Evolutionary conservation across 2,888 invertebrate species (phyloP).

Genomic region (Phania funesta): DNA sequence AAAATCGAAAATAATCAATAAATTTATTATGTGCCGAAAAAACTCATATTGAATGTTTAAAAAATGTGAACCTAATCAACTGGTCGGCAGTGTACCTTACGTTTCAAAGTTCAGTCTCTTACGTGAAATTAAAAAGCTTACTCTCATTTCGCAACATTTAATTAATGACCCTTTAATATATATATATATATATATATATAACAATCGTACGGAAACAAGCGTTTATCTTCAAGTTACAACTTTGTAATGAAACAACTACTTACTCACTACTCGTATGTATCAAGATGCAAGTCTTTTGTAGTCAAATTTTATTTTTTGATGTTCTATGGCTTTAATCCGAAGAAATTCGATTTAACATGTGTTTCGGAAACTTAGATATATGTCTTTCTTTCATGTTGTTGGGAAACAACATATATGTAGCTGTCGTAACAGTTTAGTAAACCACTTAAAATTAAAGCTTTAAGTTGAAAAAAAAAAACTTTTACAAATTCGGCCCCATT

Average conservation of each 20-base stretch:
- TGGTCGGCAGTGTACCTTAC: background rate
- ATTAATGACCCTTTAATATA: too few relatives aligned
- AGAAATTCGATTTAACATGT: background rate
- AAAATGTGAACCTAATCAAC: background rate
- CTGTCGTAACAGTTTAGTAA: slow-evolving; percentile 48
- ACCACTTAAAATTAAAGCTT: slow-evolving; percentile 18
- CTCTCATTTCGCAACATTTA: too few relatives aligned
- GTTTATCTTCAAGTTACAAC: too few relatives aligned
- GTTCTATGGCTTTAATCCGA: background rate
- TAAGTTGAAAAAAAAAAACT: too few relatives aligned
- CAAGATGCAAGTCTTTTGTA: background rate
- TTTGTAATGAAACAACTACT: background rate
- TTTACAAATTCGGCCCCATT: too few relatives aligned
- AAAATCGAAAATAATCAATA: background rate
- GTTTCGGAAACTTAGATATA: background rate
- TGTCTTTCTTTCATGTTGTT: background rate
- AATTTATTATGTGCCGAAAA: background rate
- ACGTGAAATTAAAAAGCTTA: too few relatives aligned
- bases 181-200: too few relatives aligned
- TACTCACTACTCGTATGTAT: background rate
- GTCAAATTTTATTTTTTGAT: background rate
- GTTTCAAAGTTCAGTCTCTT: too few relatives aligned
- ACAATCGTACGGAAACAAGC: too few relatives aligned
- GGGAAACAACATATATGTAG: background rate
- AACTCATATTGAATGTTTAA: background rate